Conservation (phyloP, 1,140 invertebrate species). For the Himalopsyche phryganea region DNA sequence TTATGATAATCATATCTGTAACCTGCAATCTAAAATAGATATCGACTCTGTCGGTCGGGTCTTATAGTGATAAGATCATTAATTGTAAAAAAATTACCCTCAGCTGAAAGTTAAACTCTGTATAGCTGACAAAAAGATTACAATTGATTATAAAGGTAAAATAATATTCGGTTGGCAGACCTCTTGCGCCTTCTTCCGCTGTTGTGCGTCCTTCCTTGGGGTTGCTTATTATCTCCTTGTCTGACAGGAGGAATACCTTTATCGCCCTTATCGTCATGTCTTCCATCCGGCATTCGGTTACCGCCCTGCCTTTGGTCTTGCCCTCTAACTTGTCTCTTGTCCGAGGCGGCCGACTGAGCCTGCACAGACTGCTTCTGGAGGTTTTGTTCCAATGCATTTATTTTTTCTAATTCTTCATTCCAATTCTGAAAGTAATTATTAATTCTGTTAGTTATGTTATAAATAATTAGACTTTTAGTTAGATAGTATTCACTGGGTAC, state of each 20-base stretch:
- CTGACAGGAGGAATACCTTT: neutral
- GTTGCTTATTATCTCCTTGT: neutral
- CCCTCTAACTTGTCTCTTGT: neutral
- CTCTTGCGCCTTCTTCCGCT: slow-evolving; percentile 7
- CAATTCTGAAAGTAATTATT: slow-evolving; percentile 12
- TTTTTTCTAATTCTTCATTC: slow-evolving; percentile 16
- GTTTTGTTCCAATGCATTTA: slow-evolving; percentile 5
- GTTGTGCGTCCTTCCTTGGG: neutral
- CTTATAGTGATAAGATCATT: too few relatives aligned
- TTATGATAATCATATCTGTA: too few relatives aligned
- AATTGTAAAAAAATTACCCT: too few relatives aligned
- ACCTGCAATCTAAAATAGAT: too few relatives aligned
- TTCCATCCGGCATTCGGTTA: neutral
- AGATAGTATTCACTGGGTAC: too few relatives aligned
- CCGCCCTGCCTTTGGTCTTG: neutral
- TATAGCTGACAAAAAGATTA: too few relatives aligned
- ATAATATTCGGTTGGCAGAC: slow-evolving; percentile 2
- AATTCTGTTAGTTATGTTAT: neutral
- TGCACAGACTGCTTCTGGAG: slow-evolving; percentile 2
- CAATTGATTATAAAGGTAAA: too few relatives aligned
- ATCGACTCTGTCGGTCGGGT: too few relatives aligned
- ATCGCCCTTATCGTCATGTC: neutral
- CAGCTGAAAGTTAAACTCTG: too few relatives aligned
- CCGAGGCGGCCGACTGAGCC: neutral
- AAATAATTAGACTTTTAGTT: too few relatives aligned